These are phyloP conservation scores for Sminthurinus signatus DNA, from an alignment of 1,140 invertebrate genomes.

Conservation along the genomic window DNA sequence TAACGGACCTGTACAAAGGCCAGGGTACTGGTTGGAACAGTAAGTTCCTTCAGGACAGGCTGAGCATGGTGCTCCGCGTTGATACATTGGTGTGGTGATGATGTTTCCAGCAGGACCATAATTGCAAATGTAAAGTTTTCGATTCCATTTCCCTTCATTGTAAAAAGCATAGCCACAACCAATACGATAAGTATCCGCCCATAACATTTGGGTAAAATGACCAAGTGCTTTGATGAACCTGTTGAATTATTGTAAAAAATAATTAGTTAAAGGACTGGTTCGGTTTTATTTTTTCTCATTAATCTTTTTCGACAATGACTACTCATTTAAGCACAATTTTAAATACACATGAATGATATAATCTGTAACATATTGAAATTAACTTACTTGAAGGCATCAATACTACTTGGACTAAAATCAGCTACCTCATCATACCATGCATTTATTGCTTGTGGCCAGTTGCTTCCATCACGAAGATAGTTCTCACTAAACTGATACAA, in stretches of 20 bases:
- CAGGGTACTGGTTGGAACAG: constrained; percentile 43
- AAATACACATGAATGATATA: neutral
- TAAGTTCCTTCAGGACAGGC: constrained; percentile 43
- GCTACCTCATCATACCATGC: constrained; percentile 44
- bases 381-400: constrained; percentile 38
- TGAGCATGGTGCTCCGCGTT: constrained; percentile 43
- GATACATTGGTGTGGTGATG: constrained; percentile 43
- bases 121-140: constrained; percentile 76
- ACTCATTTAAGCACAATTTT: neutral
- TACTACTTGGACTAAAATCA: constrained; percentile 34
- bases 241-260: neutral
- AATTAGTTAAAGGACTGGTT: too few species aligned
- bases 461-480: constrained; percentile 28
- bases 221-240: constrained; percentile 42
- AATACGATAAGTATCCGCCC: constrained; percentile 67
- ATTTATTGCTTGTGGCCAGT: constrained; percentile 42
- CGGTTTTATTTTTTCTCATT: too few species aligned
- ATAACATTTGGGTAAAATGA: constrained; percentile 59
- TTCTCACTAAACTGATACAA: constrained; percentile 42
- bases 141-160: constrained; percentile 50
- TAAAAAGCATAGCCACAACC: constrained; percentile 77
- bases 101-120: constrained; percentile 61
- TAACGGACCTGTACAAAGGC: constrained; percentile 42
- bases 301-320: too few species aligned
- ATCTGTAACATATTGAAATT: neutral